A percentile compares a stretch with the other conserved stretches of the same genome.
Evolutionary conservation across 2,797 vertebrate species (phyloP).

Genomic region (Coluber constrictor): DNA sequence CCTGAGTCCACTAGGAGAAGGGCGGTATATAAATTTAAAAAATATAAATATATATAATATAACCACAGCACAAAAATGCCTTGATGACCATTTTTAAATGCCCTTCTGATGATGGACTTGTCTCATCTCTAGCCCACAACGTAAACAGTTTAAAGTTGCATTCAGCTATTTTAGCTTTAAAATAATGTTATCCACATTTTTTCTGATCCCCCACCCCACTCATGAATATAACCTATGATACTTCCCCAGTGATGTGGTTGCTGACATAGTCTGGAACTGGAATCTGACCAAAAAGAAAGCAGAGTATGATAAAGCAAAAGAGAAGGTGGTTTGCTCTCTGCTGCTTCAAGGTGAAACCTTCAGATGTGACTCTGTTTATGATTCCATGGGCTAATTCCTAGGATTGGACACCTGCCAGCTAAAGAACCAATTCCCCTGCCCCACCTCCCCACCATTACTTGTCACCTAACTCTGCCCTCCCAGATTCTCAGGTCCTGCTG

Average conservation of each 20-base stretch:
- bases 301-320: background rate
- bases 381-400: background rate
- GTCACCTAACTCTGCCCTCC: background rate
- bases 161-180: background rate
- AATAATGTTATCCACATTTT: background rate
- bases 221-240: background rate
- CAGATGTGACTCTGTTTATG: background rate
- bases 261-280: background rate
- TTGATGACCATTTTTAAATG: background rate
- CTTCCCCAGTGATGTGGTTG: background rate
- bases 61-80: background rate
- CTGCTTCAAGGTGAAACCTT: background rate
- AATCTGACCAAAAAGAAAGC: background rate
- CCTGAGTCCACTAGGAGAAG: no score
- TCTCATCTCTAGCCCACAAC: background rate
- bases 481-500: background rate
- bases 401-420: background rate
- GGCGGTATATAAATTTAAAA: no score
- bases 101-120: background rate
- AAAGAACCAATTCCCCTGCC: background rate
- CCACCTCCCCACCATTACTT: background rate
- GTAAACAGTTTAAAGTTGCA: background rate
- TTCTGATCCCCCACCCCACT: no score
- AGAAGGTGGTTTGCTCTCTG: background rate
- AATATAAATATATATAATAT: no score